A percentile compares a stretch with the other conserved stretches of the same genome.
These are phyloP conservation scores for Paradoxurus hermaphroditus DNA, from an alignment of 2,113 vertebrate genomes.

Conservation along the genomic window DNA sequence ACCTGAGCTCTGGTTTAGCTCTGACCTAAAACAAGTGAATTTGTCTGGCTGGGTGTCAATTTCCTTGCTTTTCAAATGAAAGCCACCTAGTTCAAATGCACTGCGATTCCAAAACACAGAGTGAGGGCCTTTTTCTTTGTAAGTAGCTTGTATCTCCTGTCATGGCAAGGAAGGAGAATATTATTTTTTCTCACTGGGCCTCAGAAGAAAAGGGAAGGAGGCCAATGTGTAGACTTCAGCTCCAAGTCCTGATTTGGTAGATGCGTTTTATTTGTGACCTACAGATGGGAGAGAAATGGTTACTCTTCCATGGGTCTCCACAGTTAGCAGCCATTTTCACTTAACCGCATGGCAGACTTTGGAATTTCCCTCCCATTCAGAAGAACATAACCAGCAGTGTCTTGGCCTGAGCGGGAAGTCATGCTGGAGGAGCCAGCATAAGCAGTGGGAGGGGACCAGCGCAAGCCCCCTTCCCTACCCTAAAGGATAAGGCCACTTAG, in stretches of 20 bases:
- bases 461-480: neutral
- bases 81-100: neutral
- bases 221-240: neutral
- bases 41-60: neutral
- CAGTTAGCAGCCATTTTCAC: neutral
- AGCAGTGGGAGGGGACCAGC: neutral
- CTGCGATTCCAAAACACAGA: neutral
- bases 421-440: neutral
- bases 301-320: neutral
- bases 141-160: neutral
- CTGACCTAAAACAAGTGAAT: neutral
- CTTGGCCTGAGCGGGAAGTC: neutral
- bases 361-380: neutral
- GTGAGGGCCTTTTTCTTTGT: neutral
- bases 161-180: neutral
- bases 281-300: neutral
- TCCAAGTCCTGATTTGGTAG: neutral
- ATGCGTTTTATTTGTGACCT: neutral
- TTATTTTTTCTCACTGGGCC: neutral
- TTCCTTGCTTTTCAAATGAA: neutral
- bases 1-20: neutral
- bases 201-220: neutral
- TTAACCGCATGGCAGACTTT: neutral
- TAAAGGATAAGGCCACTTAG: fast-evolving
- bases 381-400: neutral